Conservation (phyloP, 2,113 vertebrate species). For the Hemiscyllium ocellatum region DNA sequence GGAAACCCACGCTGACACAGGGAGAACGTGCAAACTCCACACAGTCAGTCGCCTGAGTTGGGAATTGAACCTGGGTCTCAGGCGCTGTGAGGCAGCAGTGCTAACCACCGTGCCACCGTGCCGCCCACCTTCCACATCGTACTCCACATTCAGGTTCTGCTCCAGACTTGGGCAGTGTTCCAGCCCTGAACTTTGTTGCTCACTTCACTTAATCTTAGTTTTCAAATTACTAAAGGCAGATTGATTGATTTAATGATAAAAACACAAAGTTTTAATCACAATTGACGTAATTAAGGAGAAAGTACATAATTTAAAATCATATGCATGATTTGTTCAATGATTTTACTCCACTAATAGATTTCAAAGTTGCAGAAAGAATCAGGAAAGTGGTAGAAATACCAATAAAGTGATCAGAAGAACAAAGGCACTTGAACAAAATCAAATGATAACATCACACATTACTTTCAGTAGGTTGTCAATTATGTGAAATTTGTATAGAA, state of each 20-base stretch:
- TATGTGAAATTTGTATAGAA: background rate
- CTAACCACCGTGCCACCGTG: too few species aligned
- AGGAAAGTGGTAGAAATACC: background rate
- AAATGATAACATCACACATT: background rate
- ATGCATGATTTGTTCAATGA: conserved; percentile 21
- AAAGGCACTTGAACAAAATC: background rate
- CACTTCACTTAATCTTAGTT: background rate
- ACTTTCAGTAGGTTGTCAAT: background rate
- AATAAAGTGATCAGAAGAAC: background rate
- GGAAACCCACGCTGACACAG: too few species aligned
- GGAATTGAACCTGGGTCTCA: too few species aligned
- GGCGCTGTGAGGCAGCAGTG: too few species aligned
- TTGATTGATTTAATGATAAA: conserved; percentile 14
- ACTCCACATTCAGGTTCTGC: background rate
- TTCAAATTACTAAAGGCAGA: background rate
- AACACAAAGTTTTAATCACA: background rate
- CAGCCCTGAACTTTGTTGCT: background rate
- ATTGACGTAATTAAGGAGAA: conserved; percentile 27
- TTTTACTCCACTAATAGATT: background rate
- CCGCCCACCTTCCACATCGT: too few species aligned
- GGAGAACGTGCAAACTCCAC: too few species aligned
- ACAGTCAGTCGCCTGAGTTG: too few species aligned
- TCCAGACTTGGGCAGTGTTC: background rate
- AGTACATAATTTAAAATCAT: conserved; percentile 21
- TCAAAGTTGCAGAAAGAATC: background rate